These are phyloP conservation scores for Mantis religiosa DNA, from an alignment of 2,888 invertebrate species.

Conservation along the genomic window DNA sequence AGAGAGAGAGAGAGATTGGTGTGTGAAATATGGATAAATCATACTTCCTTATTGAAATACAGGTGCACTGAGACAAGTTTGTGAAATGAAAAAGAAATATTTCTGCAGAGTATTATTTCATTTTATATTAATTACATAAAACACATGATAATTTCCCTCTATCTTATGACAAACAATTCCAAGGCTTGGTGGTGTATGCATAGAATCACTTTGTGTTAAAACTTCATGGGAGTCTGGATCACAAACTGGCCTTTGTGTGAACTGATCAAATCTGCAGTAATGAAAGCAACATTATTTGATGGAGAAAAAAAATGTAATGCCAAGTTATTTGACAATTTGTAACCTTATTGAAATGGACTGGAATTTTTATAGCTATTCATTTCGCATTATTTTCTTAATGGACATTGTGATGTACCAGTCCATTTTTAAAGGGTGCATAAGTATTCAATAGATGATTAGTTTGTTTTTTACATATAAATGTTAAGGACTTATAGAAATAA, in stretches of 20 bases:
- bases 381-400: neutral
- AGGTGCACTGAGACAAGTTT: neutral
- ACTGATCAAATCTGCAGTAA: neutral
- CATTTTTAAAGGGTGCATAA: constrained; percentile 7
- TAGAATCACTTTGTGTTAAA: neutral
- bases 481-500: constrained; percentile 9
- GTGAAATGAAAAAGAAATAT: neutral
- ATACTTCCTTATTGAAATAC: neutral
- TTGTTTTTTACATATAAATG: neutral
- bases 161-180: constrained; percentile 2
- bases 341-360: constrained; percentile 1
- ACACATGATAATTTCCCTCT: neutral
- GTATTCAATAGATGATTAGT: constrained; percentile 12
- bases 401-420: constrained; percentile 14
- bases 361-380: neutral
- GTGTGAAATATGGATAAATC: neutral
- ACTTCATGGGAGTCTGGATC: neutral
- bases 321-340: neutral
- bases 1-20: constrained; percentile 14
- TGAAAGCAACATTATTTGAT: neutral
- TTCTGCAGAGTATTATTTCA: neutral
- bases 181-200: neutral
- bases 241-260: constrained; percentile 1
- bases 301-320: neutral
- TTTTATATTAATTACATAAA: neutral